These are phyloP conservation scores for Pardalotus punctatus DNA, from an alignment of 2,113 vertebrate species.

Conservation along the genomic window DNA sequence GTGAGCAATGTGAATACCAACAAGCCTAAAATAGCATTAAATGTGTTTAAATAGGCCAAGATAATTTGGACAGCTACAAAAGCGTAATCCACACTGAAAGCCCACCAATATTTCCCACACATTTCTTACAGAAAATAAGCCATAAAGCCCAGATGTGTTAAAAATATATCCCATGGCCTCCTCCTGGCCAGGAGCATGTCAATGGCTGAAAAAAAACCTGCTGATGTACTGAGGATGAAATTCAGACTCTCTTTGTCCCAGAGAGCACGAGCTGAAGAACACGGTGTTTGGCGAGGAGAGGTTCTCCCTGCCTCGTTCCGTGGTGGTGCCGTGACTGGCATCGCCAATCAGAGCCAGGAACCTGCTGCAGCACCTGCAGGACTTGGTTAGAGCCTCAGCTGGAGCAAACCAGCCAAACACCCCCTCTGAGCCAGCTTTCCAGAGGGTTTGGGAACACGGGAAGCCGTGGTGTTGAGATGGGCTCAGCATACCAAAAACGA, in stretches of 20 bases:
- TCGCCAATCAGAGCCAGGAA: neutral
- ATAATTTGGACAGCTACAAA: slow-evolving; percentile 57
- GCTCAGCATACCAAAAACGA: fast-evolving
- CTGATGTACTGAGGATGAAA: neutral
- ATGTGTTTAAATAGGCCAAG: slow-evolving; percentile 53
- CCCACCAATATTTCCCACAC: slow-evolving; percentile 36
- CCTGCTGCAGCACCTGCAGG: neutral
- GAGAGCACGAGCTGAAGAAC: neutral
- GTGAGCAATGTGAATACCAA: slow-evolving; percentile 55
- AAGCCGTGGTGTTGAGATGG: neutral
- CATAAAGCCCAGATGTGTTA: neutral
- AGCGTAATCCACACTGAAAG: slow-evolving; percentile 20
- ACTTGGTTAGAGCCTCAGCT: neutral
- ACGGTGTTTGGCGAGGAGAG: neutral
- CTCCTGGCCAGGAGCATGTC: neutral
- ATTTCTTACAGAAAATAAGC: slow-evolving; percentile 21
- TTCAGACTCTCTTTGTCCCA: neutral
- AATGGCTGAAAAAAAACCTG: neutral
- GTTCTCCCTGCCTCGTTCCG: neutral
- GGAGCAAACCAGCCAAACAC: neutral
- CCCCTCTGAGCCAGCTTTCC: neutral
- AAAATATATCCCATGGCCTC: neutral
- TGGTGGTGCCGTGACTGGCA: neutral
- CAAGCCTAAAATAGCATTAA: slow-evolving; percentile 59
- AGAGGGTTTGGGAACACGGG: neutral